Evolutionary conservation across 2,888 invertebrate genomes (phyloP), one percentile per base, ranked within the genome.

Genomic region (Colostygia pectinataria): DNA sequence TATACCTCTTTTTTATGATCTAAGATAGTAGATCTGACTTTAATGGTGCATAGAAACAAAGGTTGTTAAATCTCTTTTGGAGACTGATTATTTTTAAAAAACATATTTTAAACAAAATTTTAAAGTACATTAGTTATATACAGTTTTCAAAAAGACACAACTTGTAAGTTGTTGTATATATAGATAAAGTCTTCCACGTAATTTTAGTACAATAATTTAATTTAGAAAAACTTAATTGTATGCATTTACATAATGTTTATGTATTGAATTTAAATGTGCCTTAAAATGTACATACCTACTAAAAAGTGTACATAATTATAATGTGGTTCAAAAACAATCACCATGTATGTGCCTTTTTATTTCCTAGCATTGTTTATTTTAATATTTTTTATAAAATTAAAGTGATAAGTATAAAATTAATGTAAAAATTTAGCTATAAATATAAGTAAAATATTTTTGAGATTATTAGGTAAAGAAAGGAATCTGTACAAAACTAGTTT

Each of bases 61-160:
- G 79, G 77, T 80, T 82, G 80, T 80, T 70, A 29, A 70, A 60
- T 70, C 78, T 84, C 77, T 74, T 65, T 66, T 65, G 69, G 84
- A 88, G 89, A 89, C 89, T 89, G 89, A 89, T 77, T 89, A 87
- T 81, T 87, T 83, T 71, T 83, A 77, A 79, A 51, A 79, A 51
- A 71, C 74, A 72, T 65, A 68, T 73, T 76, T 64, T 58, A 62
- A 65, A 66, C 57, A 53, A 61, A 61, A 54, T 61, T 65, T 66
- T 58, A 58, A 40, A 40, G 24, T 40, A 40, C 20, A 77, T 14
- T 69, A 65, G 61, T 59, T 62, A 60, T 62, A 60, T 58, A 57
- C 65, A 56, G 54, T 54, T 66, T 66, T 68, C 50, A 56, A 79
- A 79, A 83, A 82, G 82, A 82, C 81, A 80, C 63, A 61, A 66